Evolutionary conservation across 1,140 invertebrate genomes (phyloP).

Genomic region (Drosophila melanica): DNA sequence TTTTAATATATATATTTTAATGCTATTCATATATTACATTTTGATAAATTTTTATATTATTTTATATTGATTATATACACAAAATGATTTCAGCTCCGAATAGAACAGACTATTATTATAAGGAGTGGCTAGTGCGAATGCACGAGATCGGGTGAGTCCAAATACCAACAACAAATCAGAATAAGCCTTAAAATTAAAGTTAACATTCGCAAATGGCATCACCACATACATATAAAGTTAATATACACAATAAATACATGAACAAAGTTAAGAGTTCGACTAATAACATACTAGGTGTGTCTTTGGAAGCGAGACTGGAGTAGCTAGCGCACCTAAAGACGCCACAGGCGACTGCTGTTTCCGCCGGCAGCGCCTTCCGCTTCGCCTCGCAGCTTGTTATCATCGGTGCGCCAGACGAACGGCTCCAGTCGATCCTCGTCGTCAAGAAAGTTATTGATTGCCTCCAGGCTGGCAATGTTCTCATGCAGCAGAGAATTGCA

Average conservation of each 20-base stretch:
- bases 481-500: constrained; percentile 93
- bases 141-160: background rate
- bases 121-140: background rate
- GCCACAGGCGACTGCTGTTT: constrained; percentile 79
- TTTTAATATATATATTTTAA: too few species aligned
- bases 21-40: constrained; percentile 2
- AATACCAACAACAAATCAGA: background rate
- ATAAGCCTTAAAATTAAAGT: constrained; percentile 1
- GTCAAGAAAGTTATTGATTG: constrained; percentile 93
- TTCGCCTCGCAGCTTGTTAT: constrained; percentile 76
- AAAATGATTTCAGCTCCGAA: constrained; percentile 1
- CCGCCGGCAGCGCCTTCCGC: constrained; percentile 82
- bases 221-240: constrained; percentile 39
- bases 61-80: background rate
- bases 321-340: constrained; percentile 59
- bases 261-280: constrained; percentile 22
- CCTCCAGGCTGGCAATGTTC: constrained; percentile 93
- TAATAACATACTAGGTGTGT: constrained; percentile 27
- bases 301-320: constrained; percentile 22
- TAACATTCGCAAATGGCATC: constrained; percentile 26
- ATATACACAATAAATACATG: constrained; percentile 60
- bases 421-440: constrained; percentile 93
- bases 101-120: background rate
- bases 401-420: constrained; percentile 93
- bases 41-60: background rate